Evolutionary conservation across 2,113 vertebrate genomes (phyloP).

Genomic region (Emydura subglobosa): DNA sequence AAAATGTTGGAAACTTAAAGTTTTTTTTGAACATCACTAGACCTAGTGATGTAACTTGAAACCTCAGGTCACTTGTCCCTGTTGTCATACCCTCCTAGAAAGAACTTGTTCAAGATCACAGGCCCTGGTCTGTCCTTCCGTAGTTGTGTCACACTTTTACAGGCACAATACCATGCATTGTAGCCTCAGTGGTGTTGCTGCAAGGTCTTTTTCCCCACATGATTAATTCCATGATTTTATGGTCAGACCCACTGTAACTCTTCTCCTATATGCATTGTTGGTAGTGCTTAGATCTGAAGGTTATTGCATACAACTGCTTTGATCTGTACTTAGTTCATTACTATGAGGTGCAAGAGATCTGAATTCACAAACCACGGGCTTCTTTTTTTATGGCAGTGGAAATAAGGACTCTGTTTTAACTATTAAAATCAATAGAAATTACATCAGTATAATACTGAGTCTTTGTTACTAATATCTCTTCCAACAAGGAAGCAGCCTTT

Average conservation of each 20-base stretch:
- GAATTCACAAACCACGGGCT: not conserved
- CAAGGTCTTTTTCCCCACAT: rapidly evolving
- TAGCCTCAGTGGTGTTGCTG: rapidly evolving
- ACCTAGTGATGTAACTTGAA: rapidly evolving
- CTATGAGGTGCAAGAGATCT: not conserved
- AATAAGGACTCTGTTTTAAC: not conserved
- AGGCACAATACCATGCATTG: rapidly evolving
- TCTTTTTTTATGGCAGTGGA: rapidly evolving
- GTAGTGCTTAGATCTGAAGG: not conserved
- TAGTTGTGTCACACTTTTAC: not conserved
- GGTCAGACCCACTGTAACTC: not conserved
- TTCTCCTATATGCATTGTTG: not conserved
- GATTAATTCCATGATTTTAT: not conserved
- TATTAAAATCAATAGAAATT: not conserved
- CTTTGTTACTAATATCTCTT: not conserved
- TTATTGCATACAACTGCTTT: not conserved
- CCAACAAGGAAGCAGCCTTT: not conserved
- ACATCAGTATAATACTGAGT: not conserved
- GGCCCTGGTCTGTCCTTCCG: not conserved
- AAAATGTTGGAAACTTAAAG: not conserved
- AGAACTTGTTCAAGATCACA: not conserved
- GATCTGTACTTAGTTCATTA: not conserved
- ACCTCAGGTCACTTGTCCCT: not conserved
- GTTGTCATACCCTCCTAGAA: not conserved
- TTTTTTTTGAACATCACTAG: not conserved